phyloP scores from a whole-genome alignment of 2,888 invertebrate genomes.

The Gastracanthus pulcherrimus region DNA sequence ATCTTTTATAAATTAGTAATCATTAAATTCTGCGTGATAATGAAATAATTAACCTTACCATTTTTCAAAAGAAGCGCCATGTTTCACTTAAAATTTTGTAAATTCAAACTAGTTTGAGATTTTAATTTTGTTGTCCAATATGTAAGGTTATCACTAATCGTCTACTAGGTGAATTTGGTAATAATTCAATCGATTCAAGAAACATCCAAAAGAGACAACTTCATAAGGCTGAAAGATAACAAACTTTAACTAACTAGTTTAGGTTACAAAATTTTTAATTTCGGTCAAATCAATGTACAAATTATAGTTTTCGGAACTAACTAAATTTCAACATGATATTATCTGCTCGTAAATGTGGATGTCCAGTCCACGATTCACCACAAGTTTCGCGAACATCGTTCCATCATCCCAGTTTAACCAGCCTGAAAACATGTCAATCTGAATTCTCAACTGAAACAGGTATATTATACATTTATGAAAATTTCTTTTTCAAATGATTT shows the following conservation, averaged over 20 bases:
- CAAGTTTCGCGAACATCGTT: not conserved
- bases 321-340: conserved; percentile 64
- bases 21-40: too few species aligned
- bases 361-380: conserved; percentile 43
- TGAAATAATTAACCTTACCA: too few species aligned
- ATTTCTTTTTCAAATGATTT: too few species aligned
- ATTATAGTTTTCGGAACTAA: conserved; percentile 5
- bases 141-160: not conserved
- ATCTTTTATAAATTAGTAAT: too few species aligned
- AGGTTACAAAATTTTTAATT: conserved; percentile 43
- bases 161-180: not conserved
- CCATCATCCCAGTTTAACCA: not conserved
- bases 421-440: not conserved
- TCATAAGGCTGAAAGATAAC: too few species aligned
- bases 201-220: too few species aligned
- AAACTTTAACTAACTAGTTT: conserved; percentile 1
- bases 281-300: conserved; percentile 9
- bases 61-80: conserved; percentile 13
- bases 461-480: not conserved
- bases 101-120: not conserved
- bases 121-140: too few species aligned
- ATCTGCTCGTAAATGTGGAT: conserved; percentile 65
- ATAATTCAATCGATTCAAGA: not conserved
- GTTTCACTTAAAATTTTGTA: conserved; percentile 1
- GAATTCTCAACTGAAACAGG: not conserved